These are phyloP conservation scores for Drosophila burlai DNA, from an alignment of 1,140 invertebrate species.

Conservation along the genomic window DNA sequence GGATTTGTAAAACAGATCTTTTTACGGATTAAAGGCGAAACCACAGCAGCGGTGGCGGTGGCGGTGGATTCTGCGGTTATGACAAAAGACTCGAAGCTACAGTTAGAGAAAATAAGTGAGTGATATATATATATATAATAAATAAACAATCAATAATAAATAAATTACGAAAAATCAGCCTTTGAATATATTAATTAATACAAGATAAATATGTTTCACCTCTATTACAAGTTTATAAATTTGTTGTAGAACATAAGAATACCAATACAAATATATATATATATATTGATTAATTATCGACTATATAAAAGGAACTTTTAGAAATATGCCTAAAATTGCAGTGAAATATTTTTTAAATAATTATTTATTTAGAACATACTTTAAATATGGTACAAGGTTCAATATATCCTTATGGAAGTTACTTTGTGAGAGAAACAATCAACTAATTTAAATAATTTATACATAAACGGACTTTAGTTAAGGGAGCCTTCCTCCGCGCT, in stretches of 20 bases:
- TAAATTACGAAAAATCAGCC: background rate
- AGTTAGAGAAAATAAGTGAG: slow-evolving; percentile 3
- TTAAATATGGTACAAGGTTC: too few species aligned
- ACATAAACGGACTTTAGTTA: too few species aligned
- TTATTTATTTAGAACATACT: background rate
- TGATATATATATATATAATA: too few species aligned
- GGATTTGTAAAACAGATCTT: slow-evolving; percentile 79
- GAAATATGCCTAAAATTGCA: background rate
- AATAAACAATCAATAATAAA: background rate
- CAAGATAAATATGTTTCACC: background rate
- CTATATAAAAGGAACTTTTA: background rate
- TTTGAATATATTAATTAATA: background rate
- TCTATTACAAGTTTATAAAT: background rate
- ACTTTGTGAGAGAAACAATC: too few species aligned
- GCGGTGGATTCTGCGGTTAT: slow-evolving; percentile 53
- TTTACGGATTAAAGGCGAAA: slow-evolving; percentile 78
- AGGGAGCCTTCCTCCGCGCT: background rate
- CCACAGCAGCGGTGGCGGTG: slow-evolving; percentile 46
- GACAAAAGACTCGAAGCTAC: slow-evolving; percentile 40
- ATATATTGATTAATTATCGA: background rate
- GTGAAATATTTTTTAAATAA: background rate
- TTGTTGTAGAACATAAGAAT: background rate
- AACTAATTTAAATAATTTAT: too few species aligned
- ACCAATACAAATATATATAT: background rate
- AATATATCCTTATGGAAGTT: too few species aligned